Evolutionary conservation across 1,140 invertebrate genomes (phyloP).

Genomic region (Stenopsyche tienmushanensis): DNA sequence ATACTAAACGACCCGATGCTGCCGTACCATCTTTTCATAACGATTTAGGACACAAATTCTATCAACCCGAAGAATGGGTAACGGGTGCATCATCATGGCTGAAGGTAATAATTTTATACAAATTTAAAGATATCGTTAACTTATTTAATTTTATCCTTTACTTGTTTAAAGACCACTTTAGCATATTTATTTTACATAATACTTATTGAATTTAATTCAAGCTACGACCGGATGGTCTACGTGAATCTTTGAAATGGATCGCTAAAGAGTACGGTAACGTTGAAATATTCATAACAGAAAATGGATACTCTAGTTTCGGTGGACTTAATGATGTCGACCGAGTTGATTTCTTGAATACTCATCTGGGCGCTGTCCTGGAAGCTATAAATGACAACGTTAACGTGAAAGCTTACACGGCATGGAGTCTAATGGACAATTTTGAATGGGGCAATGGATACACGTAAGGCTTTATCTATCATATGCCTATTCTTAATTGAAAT

Average conservation of each 20-base stretch:
- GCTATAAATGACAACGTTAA: conserved; percentile 58
- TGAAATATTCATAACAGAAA: conserved; percentile 63
- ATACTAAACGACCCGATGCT: background rate
- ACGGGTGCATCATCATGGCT: conserved; percentile 28
- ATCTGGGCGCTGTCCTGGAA: conserved; percentile 46
- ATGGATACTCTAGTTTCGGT: conserved; percentile 53
- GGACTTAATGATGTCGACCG: conserved; percentile 54
- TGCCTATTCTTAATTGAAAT: background rate
- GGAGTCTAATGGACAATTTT: conserved; percentile 70
- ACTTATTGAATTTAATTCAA: conserved; percentile 23
- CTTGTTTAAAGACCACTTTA: background rate
- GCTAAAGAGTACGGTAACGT: conserved; percentile 59
- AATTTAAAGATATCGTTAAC: background rate
- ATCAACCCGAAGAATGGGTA: conserved; percentile 31
- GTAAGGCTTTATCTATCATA: conserved; percentile 16
- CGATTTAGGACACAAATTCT: conserved; percentile 31
- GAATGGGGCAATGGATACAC: conserved; percentile 60
- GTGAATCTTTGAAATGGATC: conserved; percentile 62
- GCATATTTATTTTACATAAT: background rate
- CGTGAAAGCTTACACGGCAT: conserved; percentile 63
- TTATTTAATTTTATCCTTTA: background rate
- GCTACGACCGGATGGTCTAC: conserved; percentile 62
- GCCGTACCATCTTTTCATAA: conserved; percentile 29
- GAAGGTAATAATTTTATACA: conserved; percentile 28
- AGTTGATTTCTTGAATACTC: conserved; percentile 56